These are phyloP conservation scores for Listronotus oregonensis DNA, from an alignment of 1,140 invertebrate species.

Conservation along the genomic window DNA sequence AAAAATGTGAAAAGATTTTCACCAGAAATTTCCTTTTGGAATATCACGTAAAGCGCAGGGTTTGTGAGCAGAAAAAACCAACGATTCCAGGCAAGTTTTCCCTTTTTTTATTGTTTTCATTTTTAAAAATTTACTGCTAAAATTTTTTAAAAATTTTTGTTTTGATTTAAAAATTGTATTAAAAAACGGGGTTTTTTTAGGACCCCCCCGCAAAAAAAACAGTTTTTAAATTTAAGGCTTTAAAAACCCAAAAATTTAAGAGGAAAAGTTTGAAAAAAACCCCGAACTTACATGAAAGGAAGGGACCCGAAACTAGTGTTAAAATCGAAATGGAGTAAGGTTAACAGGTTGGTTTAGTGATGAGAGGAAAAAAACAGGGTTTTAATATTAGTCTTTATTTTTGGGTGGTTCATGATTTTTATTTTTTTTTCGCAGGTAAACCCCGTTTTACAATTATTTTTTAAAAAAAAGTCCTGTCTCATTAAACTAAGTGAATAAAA, in stretches of 20 bases:
- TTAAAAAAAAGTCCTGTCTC: too few relatives aligned
- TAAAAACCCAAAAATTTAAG: conserved; percentile 28
- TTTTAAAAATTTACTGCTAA: too few relatives aligned
- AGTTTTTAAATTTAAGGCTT: conserved; percentile 28
- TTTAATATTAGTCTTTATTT: too few relatives aligned
- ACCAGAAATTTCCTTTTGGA: conserved; percentile 31
- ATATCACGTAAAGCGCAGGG: conserved; percentile 32
- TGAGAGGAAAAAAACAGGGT: too few relatives aligned
- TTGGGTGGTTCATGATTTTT: too few relatives aligned
- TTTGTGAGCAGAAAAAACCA: conserved; percentile 25
- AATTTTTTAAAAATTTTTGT: too few relatives aligned
- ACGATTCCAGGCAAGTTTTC: conserved; percentile 15
- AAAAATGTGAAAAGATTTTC: conserved; percentile 34
- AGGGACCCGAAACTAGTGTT: conserved; percentile 16
- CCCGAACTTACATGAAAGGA: conserved; percentile 29
- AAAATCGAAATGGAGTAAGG: conserved; percentile 33
- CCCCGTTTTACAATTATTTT: too few relatives aligned
- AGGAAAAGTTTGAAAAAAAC: conserved; percentile 31
- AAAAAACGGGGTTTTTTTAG: background rate
- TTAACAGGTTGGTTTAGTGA: background rate
- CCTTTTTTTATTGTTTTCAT: too few relatives aligned
- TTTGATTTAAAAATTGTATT: too few relatives aligned
- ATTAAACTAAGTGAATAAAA: too few relatives aligned
- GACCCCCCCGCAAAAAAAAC: conserved; percentile 27
- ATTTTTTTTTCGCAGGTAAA: too few relatives aligned